Conservation (phyloP, 2,113 vertebrate species). For the Sclerurus mexicanus region DNA sequence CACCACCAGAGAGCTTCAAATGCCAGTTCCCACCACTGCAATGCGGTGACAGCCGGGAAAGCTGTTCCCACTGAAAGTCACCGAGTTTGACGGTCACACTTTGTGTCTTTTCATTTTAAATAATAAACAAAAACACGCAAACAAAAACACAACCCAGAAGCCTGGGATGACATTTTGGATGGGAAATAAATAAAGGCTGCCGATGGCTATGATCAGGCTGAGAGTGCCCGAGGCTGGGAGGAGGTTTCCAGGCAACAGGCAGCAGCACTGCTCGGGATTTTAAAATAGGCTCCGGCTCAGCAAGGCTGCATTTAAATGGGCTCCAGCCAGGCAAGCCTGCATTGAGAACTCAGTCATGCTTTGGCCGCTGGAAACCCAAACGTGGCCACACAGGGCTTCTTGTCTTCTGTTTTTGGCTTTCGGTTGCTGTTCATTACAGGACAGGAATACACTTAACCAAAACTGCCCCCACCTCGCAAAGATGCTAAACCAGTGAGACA, state of each 20-base stretch:
- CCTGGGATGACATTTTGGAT: neutral
- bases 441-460: neutral
- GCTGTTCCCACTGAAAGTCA: neutral
- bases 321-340: neutral
- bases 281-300: neutral
- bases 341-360: conserved; percentile 16
- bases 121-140: conserved; percentile 9
- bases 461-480: neutral
- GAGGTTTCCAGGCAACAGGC: conserved; percentile 45
- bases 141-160: conserved; percentile 13
- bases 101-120: neutral
- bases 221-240: conserved; percentile 17
- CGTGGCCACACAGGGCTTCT: neutral
- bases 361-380: neutral
- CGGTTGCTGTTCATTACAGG: neutral
- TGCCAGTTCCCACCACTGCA: neutral
- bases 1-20: neutral
- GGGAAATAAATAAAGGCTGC: conserved; percentile 25
- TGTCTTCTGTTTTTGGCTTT: neutral
- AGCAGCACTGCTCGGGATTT: neutral
- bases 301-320: conserved; percentile 19
- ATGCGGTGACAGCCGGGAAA: neutral
- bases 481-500: neutral
- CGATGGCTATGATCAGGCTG: conserved; percentile 13
- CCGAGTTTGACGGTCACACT: fast-evolving